Base-by-base conservation (phyloP, 2,888 invertebrate genomes). In the Drosophila cognata region DNA sequence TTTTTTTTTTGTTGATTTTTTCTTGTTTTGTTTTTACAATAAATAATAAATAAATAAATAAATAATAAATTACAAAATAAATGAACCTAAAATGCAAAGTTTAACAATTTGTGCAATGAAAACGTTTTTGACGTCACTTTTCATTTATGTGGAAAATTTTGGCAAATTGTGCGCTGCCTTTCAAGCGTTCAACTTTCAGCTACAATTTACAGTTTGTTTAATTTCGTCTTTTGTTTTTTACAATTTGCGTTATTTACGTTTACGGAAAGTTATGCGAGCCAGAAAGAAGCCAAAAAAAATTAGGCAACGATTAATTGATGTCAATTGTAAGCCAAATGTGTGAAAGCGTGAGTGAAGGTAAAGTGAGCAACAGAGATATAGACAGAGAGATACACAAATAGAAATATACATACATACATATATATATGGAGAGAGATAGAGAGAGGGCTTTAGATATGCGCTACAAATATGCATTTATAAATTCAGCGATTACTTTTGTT, bases 111-210 rank as follows among this genome's bases (percentile, higher is more conserved):
- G 81, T 84, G 74, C 80, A 76, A 60, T 71, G 62, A 68, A 79
- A 74, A 65, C 65, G 68, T 11, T 61, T 57, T 64, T 51, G 58
- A 61, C 61, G 72, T 72, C 81, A 78, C 61, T 67, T 81, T 82
- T 68, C 70, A 67, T 72, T 48, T 55, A 51, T 52, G 36, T 36
- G 62, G 57, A 28, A 58, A 74, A 69, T 18, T 51, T 46, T 68
- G 64, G 69, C 73, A 79, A 85, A 75, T 80, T 83, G 76, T 74
- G 86, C 71, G 75, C 71, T 71, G 73, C 88, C 88, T 86, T 89
- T 86, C 88, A 90, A 87, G 88, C 88, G 89, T 81, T 89, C 85
- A 89, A 87, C 89, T 87, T 87, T 90, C 74, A 86, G 90, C 84
- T 87, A 88, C 89, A 87, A 86, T 90, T 90, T 79, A 73, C 81